Base-by-base conservation (phyloP, 2,797 vertebrate species). In the Mionectes olivaceus region DNA sequence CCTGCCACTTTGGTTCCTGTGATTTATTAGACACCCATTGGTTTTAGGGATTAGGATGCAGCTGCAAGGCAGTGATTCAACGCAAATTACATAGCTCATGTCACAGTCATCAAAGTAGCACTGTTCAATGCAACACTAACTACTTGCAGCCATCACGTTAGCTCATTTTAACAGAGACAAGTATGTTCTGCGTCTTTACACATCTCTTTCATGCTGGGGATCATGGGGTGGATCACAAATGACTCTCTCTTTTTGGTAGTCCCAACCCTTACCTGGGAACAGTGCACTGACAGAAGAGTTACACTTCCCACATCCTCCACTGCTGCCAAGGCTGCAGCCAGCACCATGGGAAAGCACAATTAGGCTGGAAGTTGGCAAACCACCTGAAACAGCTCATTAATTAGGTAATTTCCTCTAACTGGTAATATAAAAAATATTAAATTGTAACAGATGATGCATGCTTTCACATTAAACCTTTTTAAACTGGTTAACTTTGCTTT, bases 21-120 rank as follows among this genome's bases (percentile, higher is more conserved):
- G 75, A 83, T 61, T 87, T 87, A 70, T 87, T 83, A 91, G 33
- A 50, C 0, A 2, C 3, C 30, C 52, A 11, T 33, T 68, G 52
- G 35, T 95, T 89, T 93, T 56, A 67, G 41, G 77, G 82, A 56
- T 37, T 81, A 37, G 17, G 22, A 56, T 85, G 49, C n/a, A 83
- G 37, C 52, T 83, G 30, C 63, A 77, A 56, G 18, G 44, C 1
- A 0, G 64, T 49, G 49, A 87, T 63, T 80, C 75, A 85, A 32
- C 75, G 56, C 33, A 87, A 87, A 77, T 92, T 73, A 80, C 90
- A 83, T 50, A 52, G 24, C 24, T 85, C 43, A 22, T 47, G 49
- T 90, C 60, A 71, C 47, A 63, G 11, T 69, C 59, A 90, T 83
- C 49, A 75, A 71, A 95, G 92, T 47, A 83, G 46, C 60, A 35